Evolutionary conservation across 2,797 vertebrate species (phyloP), one percentile per base, ranked within the genome.

Genomic region (Holocentrus rufus): DNA sequence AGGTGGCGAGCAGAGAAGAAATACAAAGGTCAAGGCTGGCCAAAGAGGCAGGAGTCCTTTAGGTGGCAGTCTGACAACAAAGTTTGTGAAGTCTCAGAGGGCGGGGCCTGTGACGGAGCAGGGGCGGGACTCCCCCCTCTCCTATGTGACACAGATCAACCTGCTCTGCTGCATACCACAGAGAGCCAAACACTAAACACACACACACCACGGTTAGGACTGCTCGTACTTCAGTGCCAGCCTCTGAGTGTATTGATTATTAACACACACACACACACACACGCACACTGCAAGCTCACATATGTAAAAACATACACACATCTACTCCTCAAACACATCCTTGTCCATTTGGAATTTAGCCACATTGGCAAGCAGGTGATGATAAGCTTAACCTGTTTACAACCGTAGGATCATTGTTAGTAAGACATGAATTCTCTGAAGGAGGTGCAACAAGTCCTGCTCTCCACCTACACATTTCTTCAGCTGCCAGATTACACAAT

Each of bases 141-240:
- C 31, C 74, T 57, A 65, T 74, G 60, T 30, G 52, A 79, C 70
- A 83, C 76, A 59, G 80, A 44, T 30, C 14, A 91, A 90, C 90
- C 86, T 86, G 90, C 83, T 88, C 71, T 55, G 72, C 88, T 64
- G 72, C 89, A 91, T 89, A 76, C 85, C 83, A 7, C 61, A 67
- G 59, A 6, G 42, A 83, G 62, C 58, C 65, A 81, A 73, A 82
- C 82, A 81, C 53, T 74, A 52, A 69, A 86, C 78, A 80, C 0
- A 66, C 0, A 66, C 77, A 76, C 20, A 53, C 50, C 6, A 9
- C 20, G 7, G 7, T 7, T n/a, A 49, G n/a, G 17, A 27, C 52
- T 25, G 23, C 52, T 54, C 22, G 13, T 20, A 50, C 50, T 34
- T 20, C 1, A 11, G 55, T 59, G 17, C 34, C 39, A 36, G 30